A percentile compares a stretch with the other conserved stretches of the same genome.
Evolutionary conservation across 2,113 vertebrate genomes (phyloP).

Genomic region (Herpetotheres cachinnans): DNA sequence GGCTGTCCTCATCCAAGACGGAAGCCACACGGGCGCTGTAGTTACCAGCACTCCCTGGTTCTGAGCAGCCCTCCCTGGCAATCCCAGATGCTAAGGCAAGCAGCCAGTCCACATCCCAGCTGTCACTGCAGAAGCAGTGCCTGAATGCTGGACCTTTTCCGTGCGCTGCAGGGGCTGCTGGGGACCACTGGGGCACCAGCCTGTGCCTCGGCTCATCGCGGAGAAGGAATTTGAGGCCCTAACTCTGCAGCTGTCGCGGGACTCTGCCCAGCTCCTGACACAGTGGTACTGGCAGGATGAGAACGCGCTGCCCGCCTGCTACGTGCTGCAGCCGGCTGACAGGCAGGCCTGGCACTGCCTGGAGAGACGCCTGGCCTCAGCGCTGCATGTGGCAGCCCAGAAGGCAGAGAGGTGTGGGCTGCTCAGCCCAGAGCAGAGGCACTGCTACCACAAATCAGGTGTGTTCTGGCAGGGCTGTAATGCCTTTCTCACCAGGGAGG

Average conservation of each 20-base stretch:
- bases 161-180: constrained; percentile 75
- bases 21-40: background rate
- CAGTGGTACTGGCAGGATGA: constrained; percentile 74
- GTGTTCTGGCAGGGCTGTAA: too few relatives aligned
- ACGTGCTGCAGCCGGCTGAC: too few relatives aligned
- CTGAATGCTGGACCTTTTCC: background rate
- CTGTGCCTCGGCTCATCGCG: constrained; percentile 65
- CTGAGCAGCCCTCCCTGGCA: background rate
- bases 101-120: background rate
- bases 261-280: constrained; percentile 69
- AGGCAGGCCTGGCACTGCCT: too few relatives aligned
- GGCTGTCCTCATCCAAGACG: background rate
- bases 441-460: too few relatives aligned
- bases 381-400: too few relatives aligned
- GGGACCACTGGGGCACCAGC: constrained; percentile 74
- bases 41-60: background rate
- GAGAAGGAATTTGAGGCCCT: constrained; percentile 77
- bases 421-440: too few relatives aligned
- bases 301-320: constrained; percentile 73
- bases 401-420: too few relatives aligned
- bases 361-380: too few relatives aligned
- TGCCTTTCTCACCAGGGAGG: too few relatives aligned
- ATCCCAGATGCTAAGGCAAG: background rate
- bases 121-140: too few relatives aligned
- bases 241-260: constrained; percentile 63